Percentiles rank a stretch among this genome's conserved stretches.
Evolutionary conservation across 2,797 vertebrate species (phyloP).

Genomic region (Bradypodion ventrale): DNA sequence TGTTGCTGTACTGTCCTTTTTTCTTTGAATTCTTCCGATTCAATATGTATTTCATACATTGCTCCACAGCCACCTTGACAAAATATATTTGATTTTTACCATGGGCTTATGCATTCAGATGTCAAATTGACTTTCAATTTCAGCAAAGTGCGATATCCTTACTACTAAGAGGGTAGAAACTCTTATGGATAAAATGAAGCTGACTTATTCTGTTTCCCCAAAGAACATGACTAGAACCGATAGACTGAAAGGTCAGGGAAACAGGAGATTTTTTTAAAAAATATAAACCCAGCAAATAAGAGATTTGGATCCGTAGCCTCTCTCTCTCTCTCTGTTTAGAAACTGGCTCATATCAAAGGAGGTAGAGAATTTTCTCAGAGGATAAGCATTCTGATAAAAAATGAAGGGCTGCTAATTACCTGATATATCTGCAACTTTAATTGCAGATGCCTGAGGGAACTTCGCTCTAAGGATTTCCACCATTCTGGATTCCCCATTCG

Average conservation of each 20-base stretch:
- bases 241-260: too few relatives aligned
- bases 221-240: too few relatives aligned
- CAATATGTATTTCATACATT: constrained; percentile 96
- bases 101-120: neutral
- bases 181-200: too few relatives aligned
- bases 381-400: neutral
- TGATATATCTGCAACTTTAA: constrained; percentile 90
- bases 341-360: too few relatives aligned
- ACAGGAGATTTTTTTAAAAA: too few relatives aligned
- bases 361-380: too few relatives aligned
- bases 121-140: neutral
- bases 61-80: constrained; percentile 90
- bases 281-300: too few relatives aligned
- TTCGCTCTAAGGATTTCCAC: constrained; percentile 79
- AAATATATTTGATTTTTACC: neutral
- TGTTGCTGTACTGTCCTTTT: constrained; percentile 92
- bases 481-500: constrained; percentile 82
- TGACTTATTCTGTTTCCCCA: too few relatives aligned
- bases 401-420: constrained; percentile 70
- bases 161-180: neutral
- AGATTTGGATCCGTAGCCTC: too few relatives aligned
- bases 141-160: neutral
- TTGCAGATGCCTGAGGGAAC: constrained; percentile 82
- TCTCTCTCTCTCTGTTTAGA: too few relatives aligned
- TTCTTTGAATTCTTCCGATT: constrained; percentile 91